Conservation (phyloP, 2,797 vertebrate species). For the Sebastes steindachneri region DNA sequence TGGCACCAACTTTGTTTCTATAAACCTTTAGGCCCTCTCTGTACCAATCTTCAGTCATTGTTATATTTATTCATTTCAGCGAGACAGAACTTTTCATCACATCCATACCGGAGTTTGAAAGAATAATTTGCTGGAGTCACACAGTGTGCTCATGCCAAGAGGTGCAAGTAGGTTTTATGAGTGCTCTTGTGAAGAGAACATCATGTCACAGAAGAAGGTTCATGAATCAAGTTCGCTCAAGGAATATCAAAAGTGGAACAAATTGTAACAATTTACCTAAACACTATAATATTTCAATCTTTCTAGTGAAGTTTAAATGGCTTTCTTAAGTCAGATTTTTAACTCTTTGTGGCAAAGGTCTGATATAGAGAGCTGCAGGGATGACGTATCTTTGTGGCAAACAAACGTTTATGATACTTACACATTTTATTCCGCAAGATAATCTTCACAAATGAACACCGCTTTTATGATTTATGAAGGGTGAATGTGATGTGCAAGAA, state of each 20-base stretch:
- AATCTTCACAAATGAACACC: too few relatives aligned
- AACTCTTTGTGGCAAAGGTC: background rate
- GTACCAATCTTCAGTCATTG: background rate
- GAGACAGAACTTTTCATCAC: conserved; percentile 6
- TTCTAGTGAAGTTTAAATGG: background rate
- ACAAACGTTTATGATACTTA: too few relatives aligned
- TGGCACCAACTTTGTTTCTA: background rate
- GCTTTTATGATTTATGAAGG: too few relatives aligned
- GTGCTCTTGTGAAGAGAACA: conserved; percentile 36
- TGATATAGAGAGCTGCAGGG: background rate
- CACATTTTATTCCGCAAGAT: too few relatives aligned
- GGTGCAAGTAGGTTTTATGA: conserved; percentile 7
- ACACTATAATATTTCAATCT: background rate
- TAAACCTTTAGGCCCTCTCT: conserved; percentile 14
- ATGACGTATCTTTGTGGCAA: too few relatives aligned
- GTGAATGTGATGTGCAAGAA: too few relatives aligned
- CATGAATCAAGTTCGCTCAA: background rate
- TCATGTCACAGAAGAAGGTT: conserved; percentile 16
- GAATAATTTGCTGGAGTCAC: conserved; percentile 3
- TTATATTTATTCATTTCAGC: conserved; percentile 21
- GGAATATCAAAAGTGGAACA: conserved; percentile 17
- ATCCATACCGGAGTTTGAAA: background rate
- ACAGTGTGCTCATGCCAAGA: conserved; percentile 22
- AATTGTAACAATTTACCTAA: background rate
- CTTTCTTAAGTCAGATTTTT: background rate